Evolutionary conservation across 2,888 invertebrate genomes (phyloP).

Genomic region (Bembecia ichneumoniformis): DNA sequence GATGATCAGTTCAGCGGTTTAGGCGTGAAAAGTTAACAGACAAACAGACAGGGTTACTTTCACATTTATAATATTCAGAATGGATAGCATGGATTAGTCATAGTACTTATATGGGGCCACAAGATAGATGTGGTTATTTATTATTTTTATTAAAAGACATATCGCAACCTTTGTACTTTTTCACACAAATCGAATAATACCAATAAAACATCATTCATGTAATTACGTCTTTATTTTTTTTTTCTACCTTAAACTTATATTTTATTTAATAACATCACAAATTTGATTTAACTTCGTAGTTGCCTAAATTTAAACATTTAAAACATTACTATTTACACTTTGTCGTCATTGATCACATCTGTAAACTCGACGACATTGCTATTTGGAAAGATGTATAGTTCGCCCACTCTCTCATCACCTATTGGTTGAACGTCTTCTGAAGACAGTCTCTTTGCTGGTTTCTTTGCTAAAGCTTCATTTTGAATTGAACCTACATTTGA

Average conservation of each 20-base stretch:
- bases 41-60: too few species aligned
- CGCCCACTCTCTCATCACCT: constrained; percentile 55
- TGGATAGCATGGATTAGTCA: too few species aligned
- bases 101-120: too few species aligned
- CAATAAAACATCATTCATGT: not conserved
- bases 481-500: constrained; percentile 9
- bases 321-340: constrained; percentile 37
- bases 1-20: too few species aligned
- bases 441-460: constrained; percentile 20
- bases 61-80: too few species aligned
- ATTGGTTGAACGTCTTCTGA: constrained; percentile 34
- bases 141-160: too few species aligned
- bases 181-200: too few species aligned
- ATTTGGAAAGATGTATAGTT: constrained; percentile 62
- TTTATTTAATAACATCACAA: not conserved
- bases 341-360: constrained; percentile 56
- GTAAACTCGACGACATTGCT: constrained; percentile 62
- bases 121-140: too few species aligned
- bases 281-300: not conserved
- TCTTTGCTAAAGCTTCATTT: constrained; percentile 21
- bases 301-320: not conserved
- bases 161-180: too few species aligned
- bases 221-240: not conserved
- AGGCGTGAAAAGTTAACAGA: too few species aligned
- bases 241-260: not conserved